A percentile compares a stretch with the other conserved stretches of the same genome.
These are phyloP conservation scores for Brachypodius melanocephalos DNA, from an alignment of 2,113 vertebrate species.

Conservation along the genomic window DNA sequence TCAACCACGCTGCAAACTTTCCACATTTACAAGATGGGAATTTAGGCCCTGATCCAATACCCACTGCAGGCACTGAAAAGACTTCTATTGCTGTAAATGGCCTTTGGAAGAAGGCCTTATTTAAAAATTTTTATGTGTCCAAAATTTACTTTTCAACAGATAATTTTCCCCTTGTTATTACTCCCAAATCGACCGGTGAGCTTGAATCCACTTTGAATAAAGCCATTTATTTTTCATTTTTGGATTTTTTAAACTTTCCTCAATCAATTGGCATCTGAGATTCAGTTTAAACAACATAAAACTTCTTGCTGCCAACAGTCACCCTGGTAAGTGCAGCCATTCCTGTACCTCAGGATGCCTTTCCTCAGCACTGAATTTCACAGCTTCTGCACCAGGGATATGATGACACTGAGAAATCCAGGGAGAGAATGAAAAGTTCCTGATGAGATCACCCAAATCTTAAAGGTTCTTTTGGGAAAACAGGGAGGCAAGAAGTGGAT, in stretches of 20 bases:
- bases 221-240: slow-evolving; percentile 45
- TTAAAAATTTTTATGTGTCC: slow-evolving; percentile 2
- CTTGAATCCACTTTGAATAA: slow-evolving; percentile 22
- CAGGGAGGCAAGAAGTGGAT: neutral
- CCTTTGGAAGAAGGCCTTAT: slow-evolving; percentile 42
- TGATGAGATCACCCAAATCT: neutral
- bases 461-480: neutral
- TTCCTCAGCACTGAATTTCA: neutral
- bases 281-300: slow-evolving; percentile 4
- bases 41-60: slow-evolving; percentile 57
- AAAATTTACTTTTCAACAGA: slow-evolving; percentile 58
- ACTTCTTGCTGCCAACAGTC: neutral
- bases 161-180: slow-evolving; percentile 46
- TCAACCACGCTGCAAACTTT: slow-evolving; percentile 22
- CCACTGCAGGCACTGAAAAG: slow-evolving; percentile 53
- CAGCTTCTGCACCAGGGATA: neutral
- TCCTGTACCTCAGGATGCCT: neutral
- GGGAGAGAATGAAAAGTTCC: neutral
- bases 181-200: neutral
- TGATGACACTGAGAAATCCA: neutral
- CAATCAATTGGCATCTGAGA: neutral
- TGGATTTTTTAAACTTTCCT: slow-evolving; percentile 2
- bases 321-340: neutral
- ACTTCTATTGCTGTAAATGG: slow-evolving; percentile 41
- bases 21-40: slow-evolving; percentile 62